These are phyloP conservation scores for Halcyon chelicuti DNA, from an alignment of 2,797 vertebrate genomes.

Conservation along the genomic window DNA sequence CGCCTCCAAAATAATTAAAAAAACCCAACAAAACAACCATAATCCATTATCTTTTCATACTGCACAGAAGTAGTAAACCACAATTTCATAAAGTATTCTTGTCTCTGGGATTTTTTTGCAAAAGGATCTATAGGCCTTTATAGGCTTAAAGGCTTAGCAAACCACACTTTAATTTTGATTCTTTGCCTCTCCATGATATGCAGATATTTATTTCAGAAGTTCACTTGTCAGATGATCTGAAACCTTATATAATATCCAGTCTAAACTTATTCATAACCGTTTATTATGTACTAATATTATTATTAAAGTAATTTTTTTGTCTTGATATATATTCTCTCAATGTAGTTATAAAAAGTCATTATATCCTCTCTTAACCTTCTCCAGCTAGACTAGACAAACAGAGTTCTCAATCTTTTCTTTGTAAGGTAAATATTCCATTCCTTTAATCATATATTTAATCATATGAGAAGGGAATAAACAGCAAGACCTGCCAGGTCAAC, in stretches of 20 bases:
- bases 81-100: neutral
- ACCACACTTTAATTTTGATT: neutral
- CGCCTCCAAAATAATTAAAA: fast-evolving
- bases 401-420: neutral
- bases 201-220: neutral
- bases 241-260: neutral
- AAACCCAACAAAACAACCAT: neutral
- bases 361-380: neutral
- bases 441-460: neutral
- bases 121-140: neutral
- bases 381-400: neutral
- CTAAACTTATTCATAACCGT: neutral
- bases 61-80: neutral
- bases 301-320: neutral
- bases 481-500: no score
- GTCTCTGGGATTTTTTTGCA: neutral
- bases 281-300: neutral
- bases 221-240: neutral
- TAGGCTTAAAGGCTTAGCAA: neutral
- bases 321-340: neutral
- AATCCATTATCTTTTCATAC: neutral
- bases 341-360: neutral
- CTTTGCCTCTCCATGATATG: neutral
- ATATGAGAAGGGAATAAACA: no score
- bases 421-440: constrained; percentile 9